Base-by-base conservation (phyloP, 2,113 vertebrate genomes). In the Erythrolamprus reginae region DNA sequence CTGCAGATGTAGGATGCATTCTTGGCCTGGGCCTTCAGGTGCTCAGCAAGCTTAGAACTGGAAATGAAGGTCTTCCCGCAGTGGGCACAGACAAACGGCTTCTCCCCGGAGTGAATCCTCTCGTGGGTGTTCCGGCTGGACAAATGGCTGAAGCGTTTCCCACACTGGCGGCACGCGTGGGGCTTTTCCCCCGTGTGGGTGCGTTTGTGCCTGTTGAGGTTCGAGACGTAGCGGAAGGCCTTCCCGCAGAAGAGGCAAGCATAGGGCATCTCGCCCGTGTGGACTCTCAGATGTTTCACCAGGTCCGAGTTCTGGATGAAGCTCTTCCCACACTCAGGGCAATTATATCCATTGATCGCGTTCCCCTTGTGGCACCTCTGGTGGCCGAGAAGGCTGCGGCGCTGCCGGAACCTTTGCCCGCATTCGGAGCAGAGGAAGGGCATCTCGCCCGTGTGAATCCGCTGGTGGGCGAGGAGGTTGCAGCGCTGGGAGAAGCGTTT, bases 101-200 rank as follows among this genome's bases (percentile, higher is more conserved):
- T 91, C 53, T 91, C 86, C 0, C 90, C 90, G 0, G 90, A 88
- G 77, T 91, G 90, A 10, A 84, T 88, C 82, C 70, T 84, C 86
- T 91, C 90, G n/a, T 91, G 90, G 23, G 19, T 84, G 4, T 91
- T 91, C 3, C 90, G 90, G 90, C 90, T 91, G 45, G 90, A 91
- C 77, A 88, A 55, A 55, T 91, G 90, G 53, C 86, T 91, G 13
- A 91, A 91, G n/a, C 90, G n/a, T 26, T 91, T 53, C 0, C 90
- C 90, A 3, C 90, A 91, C 9, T 91, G 77, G 1, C 90, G 90
- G 77, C 90, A 91, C 0, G 90, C 86, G 1, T 91, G 90, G 5
- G 90, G 90, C 56, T 91, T 91, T 33, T 91, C 90, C 13, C 90
- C 90, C 0, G 90, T 91, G 77, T 91, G 90, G 17, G 90, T 91